Percentiles rank a stretch among this genome's conserved stretches.
Conservation (phyloP, 2,797 vertebrate species). For the Gymnoscopelus microlampas region DNA sequence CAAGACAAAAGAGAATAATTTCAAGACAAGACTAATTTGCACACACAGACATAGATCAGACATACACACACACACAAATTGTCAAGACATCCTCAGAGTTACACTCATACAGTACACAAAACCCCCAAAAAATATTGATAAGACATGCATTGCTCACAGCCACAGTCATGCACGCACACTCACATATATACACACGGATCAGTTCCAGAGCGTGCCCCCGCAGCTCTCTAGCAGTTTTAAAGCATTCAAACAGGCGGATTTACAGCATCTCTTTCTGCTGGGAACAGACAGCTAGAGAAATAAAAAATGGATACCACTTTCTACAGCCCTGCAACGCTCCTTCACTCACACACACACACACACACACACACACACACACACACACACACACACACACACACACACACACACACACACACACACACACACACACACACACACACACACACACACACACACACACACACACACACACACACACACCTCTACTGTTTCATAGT, state of each 20-base stretch:
- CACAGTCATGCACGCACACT: constrained; percentile 32
- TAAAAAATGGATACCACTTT: constrained; percentile 13
- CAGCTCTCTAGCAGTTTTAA: constrained; percentile 56
- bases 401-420: background rate
- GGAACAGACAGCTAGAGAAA: constrained; percentile 29
- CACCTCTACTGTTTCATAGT: background rate
- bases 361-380: background rate
- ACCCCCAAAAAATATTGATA: background rate
- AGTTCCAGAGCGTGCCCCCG: constrained; percentile 72
- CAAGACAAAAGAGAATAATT: background rate
- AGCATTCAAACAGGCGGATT: constrained; percentile 71
- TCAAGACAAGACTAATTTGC: too few species aligned
- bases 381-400: background rate
- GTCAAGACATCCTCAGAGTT: too few species aligned
- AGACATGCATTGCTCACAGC: constrained; percentile 22
- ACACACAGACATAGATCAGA: background rate
- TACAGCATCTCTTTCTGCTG: constrained; percentile 54
- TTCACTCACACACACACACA: background rate
- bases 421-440: constrained; percentile 7
- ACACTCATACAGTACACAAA: too few species aligned
- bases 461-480: background rate
- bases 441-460: constrained; percentile 1
- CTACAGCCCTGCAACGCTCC: constrained; percentile 8
- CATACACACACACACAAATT: constrained; percentile 3
- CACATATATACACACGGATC: constrained; percentile 55